These are phyloP conservation scores for Lithophane ornitopus DNA, from an alignment of 2,888 invertebrate species.

Conservation along the genomic window DNA sequence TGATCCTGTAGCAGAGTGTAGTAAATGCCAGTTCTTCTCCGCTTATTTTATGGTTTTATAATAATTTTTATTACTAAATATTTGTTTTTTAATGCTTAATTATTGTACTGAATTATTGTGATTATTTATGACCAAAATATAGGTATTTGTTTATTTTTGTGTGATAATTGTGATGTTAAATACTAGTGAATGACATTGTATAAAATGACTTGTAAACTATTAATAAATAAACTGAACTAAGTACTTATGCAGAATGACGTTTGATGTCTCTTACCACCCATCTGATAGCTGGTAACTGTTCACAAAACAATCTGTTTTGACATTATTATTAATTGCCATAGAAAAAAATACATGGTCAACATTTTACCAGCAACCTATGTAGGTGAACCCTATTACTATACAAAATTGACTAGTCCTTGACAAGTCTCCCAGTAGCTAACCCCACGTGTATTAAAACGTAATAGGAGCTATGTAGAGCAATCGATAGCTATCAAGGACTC, in stretches of 20 bases:
- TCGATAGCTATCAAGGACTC: slow-evolving; percentile 43
- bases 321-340: neutral
- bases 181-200: too few relatives aligned
- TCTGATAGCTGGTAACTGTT: neutral
- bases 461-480: slow-evolving; percentile 40
- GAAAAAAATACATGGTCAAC: neutral
- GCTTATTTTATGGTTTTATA: neutral
- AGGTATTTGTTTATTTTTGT: too few relatives aligned
- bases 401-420: slow-evolving; percentile 28
- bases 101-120: neutral
- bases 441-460: slow-evolving; percentile 13
- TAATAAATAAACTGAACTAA: neutral
- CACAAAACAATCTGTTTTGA: neutral
- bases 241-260: neutral
- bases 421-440: slow-evolving; percentile 6
- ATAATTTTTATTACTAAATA: neutral
- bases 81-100: neutral
- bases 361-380: slow-evolving; percentile 20
- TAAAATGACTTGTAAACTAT: too few relatives aligned
- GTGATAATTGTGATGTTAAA: neutral
- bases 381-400: slow-evolving; percentile 34
- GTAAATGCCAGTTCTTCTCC: too few relatives aligned
- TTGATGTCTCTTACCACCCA: neutral
- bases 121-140: neutral
- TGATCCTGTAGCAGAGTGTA: too few relatives aligned